Evolutionary conservation across 2,888 invertebrate genomes (phyloP).

Genomic region (Seladonia tumulorum): DNA sequence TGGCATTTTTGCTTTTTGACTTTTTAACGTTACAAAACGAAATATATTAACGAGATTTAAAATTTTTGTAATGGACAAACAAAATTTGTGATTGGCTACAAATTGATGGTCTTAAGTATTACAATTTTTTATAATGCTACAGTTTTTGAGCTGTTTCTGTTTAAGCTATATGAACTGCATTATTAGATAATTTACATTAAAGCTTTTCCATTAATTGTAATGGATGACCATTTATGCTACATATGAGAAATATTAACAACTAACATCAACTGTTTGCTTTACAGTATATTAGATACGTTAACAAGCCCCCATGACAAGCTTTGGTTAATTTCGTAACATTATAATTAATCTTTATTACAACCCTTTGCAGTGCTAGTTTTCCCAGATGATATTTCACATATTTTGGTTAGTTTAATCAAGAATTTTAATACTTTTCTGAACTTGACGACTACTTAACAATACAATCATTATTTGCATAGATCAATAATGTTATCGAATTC

Average conservation of each 20-base stretch:
- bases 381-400: slow-evolving; percentile 60
- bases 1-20: slow-evolving; percentile 71
- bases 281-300: slow-evolving; percentile 77
- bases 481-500: slow-evolving; percentile 37
- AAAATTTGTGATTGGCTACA: slow-evolving; percentile 38
- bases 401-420: slow-evolving; percentile 43
- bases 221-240: slow-evolving; percentile 81
- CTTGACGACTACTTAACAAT: slow-evolving; percentile 39
- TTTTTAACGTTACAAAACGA: slow-evolving; percentile 58
- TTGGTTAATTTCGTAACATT: slow-evolving; percentile 70
- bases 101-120: slow-evolving; percentile 42
- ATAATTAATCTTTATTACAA: slow-evolving; percentile 63
- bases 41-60: slow-evolving; percentile 47
- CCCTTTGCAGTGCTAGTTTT: slow-evolving; percentile 70
- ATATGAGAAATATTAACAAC: slow-evolving; percentile 81
- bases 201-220: slow-evolving; percentile 81
- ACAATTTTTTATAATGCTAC: slow-evolving; percentile 61
- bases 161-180: slow-evolving; percentile 74
- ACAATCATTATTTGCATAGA: slow-evolving; percentile 46
- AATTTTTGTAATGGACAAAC: slow-evolving; percentile 45
- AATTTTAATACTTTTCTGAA: slow-evolving; percentile 37
- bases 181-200: slow-evolving; percentile 75
- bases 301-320: slow-evolving; percentile 76
- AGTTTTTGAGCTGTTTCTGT: slow-evolving; percentile 76
- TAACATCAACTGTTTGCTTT: slow-evolving; percentile 81